phyloP scores from a whole-genome alignment of 2,113 vertebrate genomes.

The Plestiodon gilberti region DNA sequence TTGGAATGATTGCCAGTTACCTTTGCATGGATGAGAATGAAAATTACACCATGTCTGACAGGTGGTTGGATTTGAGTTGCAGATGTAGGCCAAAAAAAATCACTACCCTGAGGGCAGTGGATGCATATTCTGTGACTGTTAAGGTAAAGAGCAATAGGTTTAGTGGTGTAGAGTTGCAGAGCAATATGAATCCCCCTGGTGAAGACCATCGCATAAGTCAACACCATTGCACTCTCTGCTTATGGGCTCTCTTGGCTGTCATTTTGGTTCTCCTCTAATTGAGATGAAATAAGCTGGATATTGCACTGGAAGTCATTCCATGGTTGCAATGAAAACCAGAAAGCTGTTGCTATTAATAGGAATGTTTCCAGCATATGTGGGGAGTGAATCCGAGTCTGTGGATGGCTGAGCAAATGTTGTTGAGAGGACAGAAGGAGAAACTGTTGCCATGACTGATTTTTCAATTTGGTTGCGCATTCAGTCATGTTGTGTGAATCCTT shows the following conservation, averaged over 20 bases:
- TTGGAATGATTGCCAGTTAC: constrained; percentile 35
- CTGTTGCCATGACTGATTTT: not conserved
- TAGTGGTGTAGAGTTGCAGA: constrained; percentile 25
- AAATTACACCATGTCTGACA: constrained; percentile 35
- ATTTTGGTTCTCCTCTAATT: not conserved
- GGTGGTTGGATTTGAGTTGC: constrained; percentile 35
- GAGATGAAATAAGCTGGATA: not conserved
- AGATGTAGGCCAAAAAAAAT: constrained; percentile 37
- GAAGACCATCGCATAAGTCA: not conserved
- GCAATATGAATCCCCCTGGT: accelerated
- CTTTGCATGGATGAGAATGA: constrained; percentile 12
- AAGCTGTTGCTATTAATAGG: not conserved
- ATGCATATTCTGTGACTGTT: constrained; percentile 13
- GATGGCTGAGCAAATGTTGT: not conserved
- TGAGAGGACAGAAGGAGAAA: not conserved
- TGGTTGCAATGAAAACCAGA: not conserved
- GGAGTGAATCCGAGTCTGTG: not conserved
- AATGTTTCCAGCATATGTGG: not conserved
- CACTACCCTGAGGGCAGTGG: constrained; percentile 24
- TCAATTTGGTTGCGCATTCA: not conserved
- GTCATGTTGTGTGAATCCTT: not conserved
- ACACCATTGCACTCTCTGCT: not conserved
- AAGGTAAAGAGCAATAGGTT: constrained; percentile 5
- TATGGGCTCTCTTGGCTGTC: not conserved
- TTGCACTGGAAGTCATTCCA: not conserved